phyloP scores from a whole-genome alignment of 2,113 vertebrate species.

The Eubucco bourcierii region DNA sequence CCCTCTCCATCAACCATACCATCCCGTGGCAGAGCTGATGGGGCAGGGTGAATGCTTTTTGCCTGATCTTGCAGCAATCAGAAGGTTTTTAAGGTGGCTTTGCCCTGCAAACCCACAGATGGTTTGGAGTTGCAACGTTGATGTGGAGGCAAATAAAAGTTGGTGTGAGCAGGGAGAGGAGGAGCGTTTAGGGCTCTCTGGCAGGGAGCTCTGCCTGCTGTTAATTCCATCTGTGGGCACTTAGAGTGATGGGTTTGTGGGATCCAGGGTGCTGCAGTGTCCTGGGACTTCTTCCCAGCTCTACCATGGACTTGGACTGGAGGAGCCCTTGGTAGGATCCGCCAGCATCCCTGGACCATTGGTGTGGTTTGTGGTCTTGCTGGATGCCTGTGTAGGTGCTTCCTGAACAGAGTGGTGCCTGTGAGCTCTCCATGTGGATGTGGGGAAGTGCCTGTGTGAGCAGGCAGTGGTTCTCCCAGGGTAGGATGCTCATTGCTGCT shows the following conservation, averaged over 20 bases:
- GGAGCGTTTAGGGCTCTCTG: rapidly evolving
- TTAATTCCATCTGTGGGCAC: background rate
- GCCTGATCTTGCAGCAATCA: background rate
- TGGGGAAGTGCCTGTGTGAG: background rate
- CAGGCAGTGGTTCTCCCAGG: background rate
- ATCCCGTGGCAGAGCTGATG: background rate
- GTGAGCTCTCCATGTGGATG: rapidly evolving
- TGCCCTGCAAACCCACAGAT: rapidly evolving
- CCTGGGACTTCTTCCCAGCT: background rate
- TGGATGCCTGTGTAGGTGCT: rapidly evolving
- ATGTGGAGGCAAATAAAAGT: background rate
- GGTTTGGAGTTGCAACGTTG: background rate
- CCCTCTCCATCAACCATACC: background rate
- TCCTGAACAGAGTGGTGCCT: rapidly evolving
- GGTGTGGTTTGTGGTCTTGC: background rate
- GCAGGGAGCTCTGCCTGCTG: background rate
- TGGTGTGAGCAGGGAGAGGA: background rate
- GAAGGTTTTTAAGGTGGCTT: background rate
- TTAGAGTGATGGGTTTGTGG: background rate
- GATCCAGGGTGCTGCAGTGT: background rate
- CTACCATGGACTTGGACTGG: background rate
- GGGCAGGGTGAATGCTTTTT: background rate
- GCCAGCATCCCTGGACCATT: no score
- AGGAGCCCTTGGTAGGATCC: background rate
- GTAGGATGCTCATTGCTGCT: background rate